A percentile compares a stretch with the other conserved stretches of the same genome.
These are phyloP conservation scores for Discoglossus pictus DNA, from an alignment of 2,797 vertebrate genomes.

Conservation along the genomic window DNA sequence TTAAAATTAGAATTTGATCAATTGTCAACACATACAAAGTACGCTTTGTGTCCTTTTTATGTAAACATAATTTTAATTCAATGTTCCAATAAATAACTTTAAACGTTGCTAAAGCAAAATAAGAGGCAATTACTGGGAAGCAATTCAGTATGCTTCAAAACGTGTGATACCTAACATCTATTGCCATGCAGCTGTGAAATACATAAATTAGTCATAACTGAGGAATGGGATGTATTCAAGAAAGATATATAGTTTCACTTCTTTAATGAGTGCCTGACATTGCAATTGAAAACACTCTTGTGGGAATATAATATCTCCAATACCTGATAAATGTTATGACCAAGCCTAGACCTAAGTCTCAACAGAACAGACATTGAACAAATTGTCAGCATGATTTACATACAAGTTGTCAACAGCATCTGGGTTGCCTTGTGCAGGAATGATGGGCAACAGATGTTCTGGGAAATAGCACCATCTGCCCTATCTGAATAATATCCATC, in stretches of 20 bases:
- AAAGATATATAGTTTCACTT: conserved; percentile 45
- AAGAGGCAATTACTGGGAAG: too few relatives aligned
- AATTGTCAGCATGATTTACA: conserved; percentile 73
- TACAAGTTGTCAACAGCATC: conserved; percentile 71
- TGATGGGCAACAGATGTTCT: conserved; percentile 75
- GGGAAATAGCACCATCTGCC: conserved; percentile 71
- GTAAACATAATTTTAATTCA: too few relatives aligned
- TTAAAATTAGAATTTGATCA: too few relatives aligned
- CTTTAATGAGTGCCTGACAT: conserved; percentile 55
- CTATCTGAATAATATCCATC: conserved; percentile 59
- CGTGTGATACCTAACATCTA: too few relatives aligned
- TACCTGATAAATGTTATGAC: conserved; percentile 62
- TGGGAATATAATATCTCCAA: conserved; percentile 42
- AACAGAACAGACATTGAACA: conserved; percentile 67
- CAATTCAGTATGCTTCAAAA: too few relatives aligned
- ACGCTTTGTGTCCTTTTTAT: too few relatives aligned
- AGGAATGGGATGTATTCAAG: too few relatives aligned
- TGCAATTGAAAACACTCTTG: conserved; percentile 54
- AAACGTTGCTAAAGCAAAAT: too few relatives aligned
- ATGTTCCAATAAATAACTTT: too few relatives aligned
- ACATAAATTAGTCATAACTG: too few relatives aligned
- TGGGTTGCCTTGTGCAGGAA: conserved; percentile 68
- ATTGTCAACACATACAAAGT: too few relatives aligned
- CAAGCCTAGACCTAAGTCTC: conserved; percentile 65
- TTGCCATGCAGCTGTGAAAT: too few relatives aligned